phyloP scores from a whole-genome alignment of 2,797 vertebrate species.

The Gorsachius magnificus region DNA sequence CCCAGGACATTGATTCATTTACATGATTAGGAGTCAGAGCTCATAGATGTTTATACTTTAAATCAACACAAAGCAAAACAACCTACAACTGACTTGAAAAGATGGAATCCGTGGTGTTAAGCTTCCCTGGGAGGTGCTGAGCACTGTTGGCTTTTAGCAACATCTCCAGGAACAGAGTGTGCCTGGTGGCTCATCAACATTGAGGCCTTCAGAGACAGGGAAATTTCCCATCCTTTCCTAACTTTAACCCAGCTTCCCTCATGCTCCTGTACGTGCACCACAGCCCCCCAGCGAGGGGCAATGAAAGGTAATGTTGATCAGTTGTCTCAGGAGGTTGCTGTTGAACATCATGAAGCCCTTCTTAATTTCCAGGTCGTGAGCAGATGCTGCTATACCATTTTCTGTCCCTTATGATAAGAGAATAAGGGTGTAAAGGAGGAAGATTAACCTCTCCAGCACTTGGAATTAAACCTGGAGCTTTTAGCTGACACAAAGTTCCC shows the following conservation, averaged over 20 bases:
- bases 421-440: not conserved
- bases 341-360: not conserved
- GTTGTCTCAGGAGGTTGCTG: not conserved
- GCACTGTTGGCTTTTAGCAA: not conserved
- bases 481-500: not conserved
- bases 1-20: not conserved
- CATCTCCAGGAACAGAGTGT: not conserved
- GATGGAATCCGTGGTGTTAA: not conserved
- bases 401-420: not conserved
- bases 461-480: not conserved
- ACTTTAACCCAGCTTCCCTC: not conserved
- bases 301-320: not conserved
- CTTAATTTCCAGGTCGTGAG: not conserved
- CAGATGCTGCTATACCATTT: not conserved
- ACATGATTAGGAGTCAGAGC: not conserved
- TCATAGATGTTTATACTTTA: not conserved
- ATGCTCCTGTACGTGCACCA: fast-evolving
- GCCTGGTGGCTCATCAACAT: not conserved
- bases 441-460: not conserved
- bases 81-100: not conserved
- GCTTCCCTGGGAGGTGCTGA: not conserved
- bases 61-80: not conserved
- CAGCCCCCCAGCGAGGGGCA: not conserved
- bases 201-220: not conserved
- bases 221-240: not conserved